These are phyloP conservation scores for Chymomyza caudatula DNA, from an alignment of 2,888 invertebrate species.

Conservation along the genomic window DNA sequence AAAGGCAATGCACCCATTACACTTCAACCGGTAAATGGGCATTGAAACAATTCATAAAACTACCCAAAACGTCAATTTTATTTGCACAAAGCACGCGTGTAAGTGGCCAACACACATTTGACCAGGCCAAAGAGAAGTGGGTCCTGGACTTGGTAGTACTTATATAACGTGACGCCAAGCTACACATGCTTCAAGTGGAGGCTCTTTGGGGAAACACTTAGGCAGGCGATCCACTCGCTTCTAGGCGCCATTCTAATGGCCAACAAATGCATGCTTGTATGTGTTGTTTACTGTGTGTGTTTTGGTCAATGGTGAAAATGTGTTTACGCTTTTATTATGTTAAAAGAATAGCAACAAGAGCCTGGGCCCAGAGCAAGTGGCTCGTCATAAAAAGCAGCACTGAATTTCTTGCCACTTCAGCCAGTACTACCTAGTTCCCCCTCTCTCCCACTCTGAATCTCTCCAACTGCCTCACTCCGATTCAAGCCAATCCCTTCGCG, in stretches of 20 bases:
- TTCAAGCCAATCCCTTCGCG: neutral
- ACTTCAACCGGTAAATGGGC: slow-evolving; percentile 62
- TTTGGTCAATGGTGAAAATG: slow-evolving; percentile 63
- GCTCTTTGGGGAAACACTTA: slow-evolving; percentile 30
- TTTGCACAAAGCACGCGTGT: slow-evolving; percentile 51
- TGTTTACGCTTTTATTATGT: slow-evolving; percentile 73
- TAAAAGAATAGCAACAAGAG: slow-evolving; percentile 35
- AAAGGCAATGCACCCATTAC: slow-evolving; percentile 66
- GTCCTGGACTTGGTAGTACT: no score
- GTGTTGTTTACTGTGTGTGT: neutral
- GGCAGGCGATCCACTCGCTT: slow-evolving; percentile 19
- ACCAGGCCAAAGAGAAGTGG: no score
- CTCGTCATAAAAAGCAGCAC: slow-evolving; percentile 1
- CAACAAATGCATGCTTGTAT: neutral
- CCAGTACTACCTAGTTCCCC: neutral
- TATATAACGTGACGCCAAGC: neutral
- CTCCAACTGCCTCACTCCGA: neutral
- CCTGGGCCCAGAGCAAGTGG: neutral
- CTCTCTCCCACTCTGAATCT: neutral
- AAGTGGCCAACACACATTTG: slow-evolving; percentile 23
- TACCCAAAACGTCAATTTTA: slow-evolving; percentile 54
- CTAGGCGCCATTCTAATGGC: slow-evolving; percentile 58
- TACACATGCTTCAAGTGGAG: slow-evolving; percentile 3
- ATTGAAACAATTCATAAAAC: slow-evolving; percentile 71
- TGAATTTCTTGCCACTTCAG: neutral